phyloP scores from a whole-genome alignment of 2,113 vertebrate species.

The Formicarius rufipectus region DNA sequence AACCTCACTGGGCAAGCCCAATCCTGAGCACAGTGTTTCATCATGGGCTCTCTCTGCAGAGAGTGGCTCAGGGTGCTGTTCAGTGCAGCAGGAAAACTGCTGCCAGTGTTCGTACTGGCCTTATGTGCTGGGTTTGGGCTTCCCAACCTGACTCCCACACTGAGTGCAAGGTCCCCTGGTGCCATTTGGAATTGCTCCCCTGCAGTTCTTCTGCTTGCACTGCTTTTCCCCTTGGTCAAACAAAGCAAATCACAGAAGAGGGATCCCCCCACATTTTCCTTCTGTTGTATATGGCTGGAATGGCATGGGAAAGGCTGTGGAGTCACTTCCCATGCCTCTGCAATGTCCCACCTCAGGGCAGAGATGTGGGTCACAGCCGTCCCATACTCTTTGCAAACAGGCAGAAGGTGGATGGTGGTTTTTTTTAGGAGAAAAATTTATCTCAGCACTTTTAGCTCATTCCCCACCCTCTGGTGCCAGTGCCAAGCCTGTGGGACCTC shows the following conservation, averaged over 20 bases:
- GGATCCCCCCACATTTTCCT: neutral
- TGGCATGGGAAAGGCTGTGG: neutral
- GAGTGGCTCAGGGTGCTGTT: neutral
- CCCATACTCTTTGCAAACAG: neutral
- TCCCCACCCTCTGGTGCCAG: neutral
- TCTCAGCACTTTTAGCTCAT: neutral
- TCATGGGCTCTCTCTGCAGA: neutral
- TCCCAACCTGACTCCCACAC: neutral
- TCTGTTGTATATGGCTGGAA: neutral
- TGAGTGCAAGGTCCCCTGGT: fast-evolving
- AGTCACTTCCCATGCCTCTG: neutral
- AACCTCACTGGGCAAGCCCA: neutral
- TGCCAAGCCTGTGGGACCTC: neutral
- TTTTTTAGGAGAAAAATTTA: neutral
- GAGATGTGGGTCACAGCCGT: neutral
- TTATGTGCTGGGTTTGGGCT: neutral
- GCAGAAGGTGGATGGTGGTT: no score
- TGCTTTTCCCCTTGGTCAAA: neutral
- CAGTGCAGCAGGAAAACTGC: neutral
- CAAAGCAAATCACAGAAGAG: neutral
- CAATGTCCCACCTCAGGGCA: neutral
- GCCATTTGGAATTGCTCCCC: neutral
- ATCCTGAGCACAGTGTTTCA: fast-evolving
- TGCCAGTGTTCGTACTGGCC: neutral
- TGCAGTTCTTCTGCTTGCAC: neutral